Conservation (phyloP, 2,113 vertebrate species). For the Echinops telfairi region DNA sequence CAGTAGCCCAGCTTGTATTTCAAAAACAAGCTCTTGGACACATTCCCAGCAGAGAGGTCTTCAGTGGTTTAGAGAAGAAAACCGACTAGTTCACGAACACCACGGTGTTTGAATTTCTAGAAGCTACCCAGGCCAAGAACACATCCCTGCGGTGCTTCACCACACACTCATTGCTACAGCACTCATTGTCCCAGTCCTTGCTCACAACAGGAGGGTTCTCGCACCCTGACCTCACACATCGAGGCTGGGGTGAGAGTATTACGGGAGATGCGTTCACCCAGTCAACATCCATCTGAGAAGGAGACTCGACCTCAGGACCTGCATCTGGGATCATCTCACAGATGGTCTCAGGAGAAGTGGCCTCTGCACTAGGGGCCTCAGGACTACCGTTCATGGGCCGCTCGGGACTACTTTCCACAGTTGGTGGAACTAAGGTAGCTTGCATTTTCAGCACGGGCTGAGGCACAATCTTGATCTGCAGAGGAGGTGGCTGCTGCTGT, state of each 20-base stretch:
- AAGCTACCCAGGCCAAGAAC: no score
- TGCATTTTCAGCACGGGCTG: constrained; percentile 89
- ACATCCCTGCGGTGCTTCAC: constrained; percentile 95
- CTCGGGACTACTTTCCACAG: constrained; percentile 78
- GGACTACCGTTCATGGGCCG: constrained; percentile 68
- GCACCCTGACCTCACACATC: constrained; percentile 93
- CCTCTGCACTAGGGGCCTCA: constrained; percentile 75
- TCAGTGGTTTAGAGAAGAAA: no score
- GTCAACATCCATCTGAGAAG: constrained; percentile 93
- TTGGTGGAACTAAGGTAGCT: constrained; percentile 78
- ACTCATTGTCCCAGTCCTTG: constrained; percentile 95
- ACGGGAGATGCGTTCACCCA: constrained; percentile 89
- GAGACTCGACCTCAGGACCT: constrained; percentile 86
- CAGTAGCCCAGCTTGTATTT: constrained; percentile 69
- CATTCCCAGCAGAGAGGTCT: no score
- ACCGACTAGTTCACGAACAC: no score
- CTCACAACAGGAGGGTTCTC: constrained; percentile 92
- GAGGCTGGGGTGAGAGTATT: constrained; percentile 84
- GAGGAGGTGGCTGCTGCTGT: no score
- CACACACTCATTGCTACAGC: constrained; percentile 95
- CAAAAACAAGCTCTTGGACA: constrained; percentile 53
- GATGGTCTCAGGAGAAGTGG: constrained; percentile 81
- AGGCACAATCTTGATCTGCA: no score
- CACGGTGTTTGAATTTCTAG: no score
- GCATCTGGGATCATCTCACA: constrained; percentile 86